These are phyloP conservation scores for Radopholus similis DNA, from an alignment of 1,140 invertebrate species.

Conservation along the genomic window DNA sequence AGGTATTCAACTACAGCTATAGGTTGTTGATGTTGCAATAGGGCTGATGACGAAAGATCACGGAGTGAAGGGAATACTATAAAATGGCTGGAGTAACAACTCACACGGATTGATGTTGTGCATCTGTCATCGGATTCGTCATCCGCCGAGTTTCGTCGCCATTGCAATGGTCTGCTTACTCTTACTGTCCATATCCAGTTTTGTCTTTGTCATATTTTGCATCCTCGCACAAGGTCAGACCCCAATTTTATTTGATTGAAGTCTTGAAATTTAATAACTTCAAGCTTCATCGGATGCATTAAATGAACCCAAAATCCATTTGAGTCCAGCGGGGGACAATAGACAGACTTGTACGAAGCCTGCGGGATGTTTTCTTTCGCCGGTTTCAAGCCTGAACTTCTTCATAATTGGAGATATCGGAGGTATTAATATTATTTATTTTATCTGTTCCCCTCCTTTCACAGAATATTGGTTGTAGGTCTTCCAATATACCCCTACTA, in stretches of 20 bases:
- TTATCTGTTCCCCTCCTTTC: neutral
- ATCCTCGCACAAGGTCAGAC: neutral
- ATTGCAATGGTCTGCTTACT: neutral
- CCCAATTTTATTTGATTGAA: neutral
- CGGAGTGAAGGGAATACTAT: too few species aligned
- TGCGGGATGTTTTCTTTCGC: conserved; percentile 15
- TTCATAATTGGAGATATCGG: conserved; percentile 52
- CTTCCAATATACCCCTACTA: conserved; percentile 35
- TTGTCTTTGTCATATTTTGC: neutral
- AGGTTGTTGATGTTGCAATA: too few species aligned
- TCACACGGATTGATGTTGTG: too few species aligned
- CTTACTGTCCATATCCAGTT: too few species aligned
- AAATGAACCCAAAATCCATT: neutral
- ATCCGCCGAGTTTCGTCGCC: too few species aligned
- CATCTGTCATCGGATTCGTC: too few species aligned
- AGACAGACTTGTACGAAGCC: conserved; percentile 19
- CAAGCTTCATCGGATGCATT: neutral
- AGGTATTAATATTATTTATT: conserved; percentile 35
- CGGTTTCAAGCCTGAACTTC: conserved; percentile 29
- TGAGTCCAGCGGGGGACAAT: conserved; percentile 26
- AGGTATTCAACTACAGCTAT: too few species aligned
- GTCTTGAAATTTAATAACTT: neutral
- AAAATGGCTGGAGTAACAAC: too few species aligned
- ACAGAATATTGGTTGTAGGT: conserved; percentile 8
- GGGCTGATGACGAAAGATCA: too few species aligned